Conservation (phyloP, 2,113 vertebrate genomes). For the Callipepla squamata region DNA sequence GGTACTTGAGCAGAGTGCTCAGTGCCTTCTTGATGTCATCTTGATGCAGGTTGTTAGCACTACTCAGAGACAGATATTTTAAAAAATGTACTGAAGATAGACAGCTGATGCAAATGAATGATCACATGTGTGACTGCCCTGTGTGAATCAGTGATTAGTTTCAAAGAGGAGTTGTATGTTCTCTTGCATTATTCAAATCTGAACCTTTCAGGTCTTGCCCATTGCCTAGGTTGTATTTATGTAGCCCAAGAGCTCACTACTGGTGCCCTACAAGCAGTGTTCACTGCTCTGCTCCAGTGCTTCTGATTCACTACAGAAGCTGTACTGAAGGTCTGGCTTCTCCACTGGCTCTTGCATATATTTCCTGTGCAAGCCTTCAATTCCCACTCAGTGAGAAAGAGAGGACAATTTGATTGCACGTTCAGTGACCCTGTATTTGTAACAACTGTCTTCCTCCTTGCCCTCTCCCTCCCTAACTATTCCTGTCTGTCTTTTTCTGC, state of each 20-base stretch:
- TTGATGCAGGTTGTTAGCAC: not conserved
- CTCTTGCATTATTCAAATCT: not conserved
- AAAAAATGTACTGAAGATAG: not conserved
- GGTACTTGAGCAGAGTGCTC: not conserved
- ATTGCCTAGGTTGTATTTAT: not conserved
- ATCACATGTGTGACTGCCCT: accelerated
- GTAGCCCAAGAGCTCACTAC: not conserved
- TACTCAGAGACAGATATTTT: not conserved
- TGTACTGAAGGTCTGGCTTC: not conserved
- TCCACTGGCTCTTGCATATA: not conserved
- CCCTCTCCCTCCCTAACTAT: not conserved
- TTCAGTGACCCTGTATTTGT: not conserved
- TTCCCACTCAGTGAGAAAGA: not conserved
- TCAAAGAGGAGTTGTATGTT: not conserved
- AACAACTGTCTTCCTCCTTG: not conserved
- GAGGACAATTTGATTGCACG: not conserved
- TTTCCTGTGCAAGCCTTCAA: not conserved
- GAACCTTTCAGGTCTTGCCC: not conserved
- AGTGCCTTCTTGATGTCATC: not conserved
- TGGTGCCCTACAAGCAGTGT: not conserved
- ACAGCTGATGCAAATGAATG: not conserved
- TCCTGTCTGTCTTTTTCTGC: not conserved
- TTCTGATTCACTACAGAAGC: not conserved
- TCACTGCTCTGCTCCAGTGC: not conserved
- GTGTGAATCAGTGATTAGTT: not conserved